Evolutionary conservation across 2,113 vertebrate genomes (phyloP), one percentile per base, ranked within the genome.

Genomic region (Amblyopsis rosae): DNA sequence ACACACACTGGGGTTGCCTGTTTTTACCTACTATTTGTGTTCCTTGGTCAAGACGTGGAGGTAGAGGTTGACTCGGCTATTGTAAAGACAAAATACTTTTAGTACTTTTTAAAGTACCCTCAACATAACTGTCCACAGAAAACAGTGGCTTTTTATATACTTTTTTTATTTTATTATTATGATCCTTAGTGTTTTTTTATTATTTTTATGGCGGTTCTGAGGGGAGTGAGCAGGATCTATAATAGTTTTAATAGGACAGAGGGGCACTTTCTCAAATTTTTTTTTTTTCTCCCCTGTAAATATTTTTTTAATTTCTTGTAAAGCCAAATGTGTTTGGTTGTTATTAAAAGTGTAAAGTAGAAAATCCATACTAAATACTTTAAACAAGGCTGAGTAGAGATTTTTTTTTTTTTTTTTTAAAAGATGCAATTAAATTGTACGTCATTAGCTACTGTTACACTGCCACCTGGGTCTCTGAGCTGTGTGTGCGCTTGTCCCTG

Each of bases 261-360:
- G 60, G 67, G 50, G 50, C 48, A 47, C 51, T 50, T 72, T 67
- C 41, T 26, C 67, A 65, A 59, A 79, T 62, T 65, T 19, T 8
- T 65, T 83, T 83, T 83, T 90, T 88, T 80, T 86, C 79, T 82
- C 80, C 77, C 88, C 70, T 92, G 90, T 93, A 92, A 90, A 93
- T 92, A 90, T 80, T 81, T 86, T 77, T 72, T 62, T 9, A 11
- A 81, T 92, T 90, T 90, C 62, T 75, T 89, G 84, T 87, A 88
- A 90, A 91, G 86, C 85, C 89, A 86, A 91, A 82, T 85, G 86
- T 88, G 76, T 76, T 89, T 65, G 61, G 83, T 81, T 88, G 82
- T 91, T 90, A 89, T 82, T 83, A 83, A 61, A 84, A 59, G 73
- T 91, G 82, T 90, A 84, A 88, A 88, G 82, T 89, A 88, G 87